Base-by-base conservation (phyloP, 1,140 invertebrate species). In the Drosophila bocqueti region DNA sequence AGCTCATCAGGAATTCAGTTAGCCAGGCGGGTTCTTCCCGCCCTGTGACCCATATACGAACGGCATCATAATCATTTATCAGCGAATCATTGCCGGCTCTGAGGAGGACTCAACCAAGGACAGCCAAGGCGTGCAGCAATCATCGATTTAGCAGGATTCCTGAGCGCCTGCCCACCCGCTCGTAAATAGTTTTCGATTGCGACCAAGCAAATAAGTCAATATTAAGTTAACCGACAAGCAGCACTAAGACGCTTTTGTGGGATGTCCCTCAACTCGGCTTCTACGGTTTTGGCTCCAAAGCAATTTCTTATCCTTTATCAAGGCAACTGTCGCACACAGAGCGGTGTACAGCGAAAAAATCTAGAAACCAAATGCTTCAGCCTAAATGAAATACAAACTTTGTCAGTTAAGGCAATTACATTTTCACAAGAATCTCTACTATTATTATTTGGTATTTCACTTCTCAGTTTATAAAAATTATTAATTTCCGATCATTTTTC, bases 141-240 rank as follows among this genome's bases (percentile, higher is more conserved):
- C 38, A 26, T 18, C 46, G 46, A 57, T 21, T 40, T 69, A 34
- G 11, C 21, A 29, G 36, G 45, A 50, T 13, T 58, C 36, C 63
- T 29, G n/a, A 29, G 10, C 34, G 26, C 34, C 52, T 18, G 47
- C 24, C 24, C 24, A 5, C 15, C 24, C 65, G 47, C 29, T 63
- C n/a, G 59, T 80, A 83, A 89, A 89, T 87, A 89, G 84, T 87
- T 83, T 89, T 78, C 81, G 80, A 78, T 75, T 84, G 81, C 72
- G 69, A 21, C 50, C 50, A 69, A 57, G 64, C 59, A 83, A 80
- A 83, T 83, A 81, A 77, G 84, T 79, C 84, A 87, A 87, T 89
- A 87, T 87, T 84, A 84, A 89, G 84, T 89, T 81, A 81, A 75
- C 73, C 73, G 78, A 62, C 55, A 52, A 68, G 52, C 68, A 69